These are phyloP conservation scores for Macroglossus sobrinus DNA, from an alignment of 2,113 vertebrate genomes.

Conservation along the genomic window DNA sequence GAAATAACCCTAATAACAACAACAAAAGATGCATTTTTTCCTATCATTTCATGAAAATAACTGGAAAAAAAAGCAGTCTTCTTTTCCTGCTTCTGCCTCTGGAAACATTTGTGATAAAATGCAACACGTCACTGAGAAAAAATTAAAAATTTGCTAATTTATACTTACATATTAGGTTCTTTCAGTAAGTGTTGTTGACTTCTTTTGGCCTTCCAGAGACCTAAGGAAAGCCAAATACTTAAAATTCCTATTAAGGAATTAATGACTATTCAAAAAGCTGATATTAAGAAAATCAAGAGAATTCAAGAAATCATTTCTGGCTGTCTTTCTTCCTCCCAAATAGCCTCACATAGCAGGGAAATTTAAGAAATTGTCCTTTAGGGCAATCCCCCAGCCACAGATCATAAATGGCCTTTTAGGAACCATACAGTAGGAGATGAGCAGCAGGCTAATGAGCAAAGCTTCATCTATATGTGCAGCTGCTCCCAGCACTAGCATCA, in stretches of 20 bases:
- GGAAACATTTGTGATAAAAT: background rate
- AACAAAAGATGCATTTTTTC: background rate
- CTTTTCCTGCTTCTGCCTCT: background rate
- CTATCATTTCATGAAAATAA: background rate
- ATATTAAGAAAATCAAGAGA: background rate
- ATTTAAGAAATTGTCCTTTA: background rate
- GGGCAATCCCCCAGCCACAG: no score
- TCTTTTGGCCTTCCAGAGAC: background rate
- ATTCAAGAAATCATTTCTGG: background rate
- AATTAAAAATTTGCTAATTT: background rate
- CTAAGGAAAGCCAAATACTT: background rate
- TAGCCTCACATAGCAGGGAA: background rate
- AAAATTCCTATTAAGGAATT: background rate
- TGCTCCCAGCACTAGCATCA: no score
- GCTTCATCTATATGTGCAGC: no score
- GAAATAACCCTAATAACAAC: background rate
- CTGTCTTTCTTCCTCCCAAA: background rate
- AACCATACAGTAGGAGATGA: no score
- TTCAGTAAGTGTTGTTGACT: background rate
- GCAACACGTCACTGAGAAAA: background rate
- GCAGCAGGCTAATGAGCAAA: no score
- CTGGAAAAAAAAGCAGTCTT: background rate
- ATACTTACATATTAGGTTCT: background rate
- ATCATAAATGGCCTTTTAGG: no score
- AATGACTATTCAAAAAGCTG: background rate